A percentile compares a stretch with the other conserved stretches of the same genome.
phyloP scores from a whole-genome alignment of 1,140 invertebrate genomes.

The Aporrectodea caliginosa region DNA sequence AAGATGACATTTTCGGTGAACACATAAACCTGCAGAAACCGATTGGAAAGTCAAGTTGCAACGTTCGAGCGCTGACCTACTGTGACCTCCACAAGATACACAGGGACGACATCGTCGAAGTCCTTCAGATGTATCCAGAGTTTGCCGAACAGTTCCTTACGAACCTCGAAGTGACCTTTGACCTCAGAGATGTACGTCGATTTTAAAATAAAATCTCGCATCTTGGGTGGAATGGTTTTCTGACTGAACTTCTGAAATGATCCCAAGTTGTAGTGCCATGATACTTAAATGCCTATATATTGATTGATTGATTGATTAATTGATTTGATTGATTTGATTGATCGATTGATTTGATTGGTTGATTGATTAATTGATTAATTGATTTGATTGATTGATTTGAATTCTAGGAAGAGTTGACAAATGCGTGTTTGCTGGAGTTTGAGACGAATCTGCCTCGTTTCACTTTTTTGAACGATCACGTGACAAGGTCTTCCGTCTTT shows the following conservation, averaged over 20 bases:
- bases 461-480: conserved; percentile 31
- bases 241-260: too few species aligned
- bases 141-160: conserved; percentile 52
- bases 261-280: too few species aligned
- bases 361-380: too few species aligned
- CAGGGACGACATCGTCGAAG: conserved; percentile 48
- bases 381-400: too few species aligned
- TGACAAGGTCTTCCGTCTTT: conserved; percentile 31
- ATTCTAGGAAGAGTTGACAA: conserved; percentile 25
- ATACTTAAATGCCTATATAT: too few species aligned
- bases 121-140: conserved; percentile 55
- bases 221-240: too few species aligned
- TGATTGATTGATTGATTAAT: too few species aligned
- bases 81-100: conserved; percentile 57
- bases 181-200: conserved; percentile 53
- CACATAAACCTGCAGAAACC: conserved; percentile 89
- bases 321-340: too few species aligned
- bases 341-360: too few species aligned
- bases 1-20: conserved; percentile 88
- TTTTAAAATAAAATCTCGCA: too few species aligned
- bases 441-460: conserved; percentile 9
- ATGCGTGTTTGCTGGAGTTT: not conserved
- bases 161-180: conserved; percentile 54
- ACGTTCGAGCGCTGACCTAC: conserved; percentile 67
- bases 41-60: conserved; percentile 92